These are phyloP conservation scores for Archips xylosteana DNA, from an alignment of 2,888 invertebrate species.

Conservation along the genomic window DNA sequence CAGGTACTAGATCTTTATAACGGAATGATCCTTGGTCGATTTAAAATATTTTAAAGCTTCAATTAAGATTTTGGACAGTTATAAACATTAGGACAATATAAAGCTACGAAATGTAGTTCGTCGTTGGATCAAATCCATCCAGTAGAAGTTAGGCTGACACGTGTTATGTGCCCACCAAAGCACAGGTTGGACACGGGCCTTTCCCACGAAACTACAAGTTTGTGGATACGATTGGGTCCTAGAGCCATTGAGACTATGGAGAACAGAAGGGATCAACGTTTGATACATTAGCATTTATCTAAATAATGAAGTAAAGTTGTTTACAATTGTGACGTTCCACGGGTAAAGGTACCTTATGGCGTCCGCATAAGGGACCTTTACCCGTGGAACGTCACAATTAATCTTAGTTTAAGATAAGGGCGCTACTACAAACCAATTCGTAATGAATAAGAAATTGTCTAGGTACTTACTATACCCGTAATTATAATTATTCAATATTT, in stretches of 20 bases:
- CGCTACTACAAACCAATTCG: neutral
- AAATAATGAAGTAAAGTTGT: neutral
- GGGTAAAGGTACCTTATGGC: too few relatives aligned
- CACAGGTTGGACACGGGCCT: neutral
- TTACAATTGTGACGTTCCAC: too few relatives aligned
- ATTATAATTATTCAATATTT: neutral
- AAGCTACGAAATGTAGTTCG: neutral
- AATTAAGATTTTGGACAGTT: neutral
- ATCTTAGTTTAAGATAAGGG: conserved; percentile 1
- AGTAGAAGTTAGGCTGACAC: neutral
- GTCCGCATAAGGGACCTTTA: too few relatives aligned
- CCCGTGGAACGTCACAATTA: too few relatives aligned
- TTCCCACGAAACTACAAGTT: neutral
- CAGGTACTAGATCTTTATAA: too few relatives aligned
- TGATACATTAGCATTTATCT: conserved; percentile 16
- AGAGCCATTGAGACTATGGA: conserved; percentile 21
- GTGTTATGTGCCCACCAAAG: neutral
- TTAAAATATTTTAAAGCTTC: neutral
- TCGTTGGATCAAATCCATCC: conserved; percentile 6
- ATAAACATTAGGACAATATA: neutral
- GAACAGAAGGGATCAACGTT: conserved; percentile 35
- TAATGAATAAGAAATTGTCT: neutral
- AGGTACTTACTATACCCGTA: neutral
- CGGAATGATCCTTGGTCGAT: too few relatives aligned
- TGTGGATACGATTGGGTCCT: neutral